Conservation (phyloP, 2,113 vertebrate genomes). For the Bombycilla garrulus region DNA sequence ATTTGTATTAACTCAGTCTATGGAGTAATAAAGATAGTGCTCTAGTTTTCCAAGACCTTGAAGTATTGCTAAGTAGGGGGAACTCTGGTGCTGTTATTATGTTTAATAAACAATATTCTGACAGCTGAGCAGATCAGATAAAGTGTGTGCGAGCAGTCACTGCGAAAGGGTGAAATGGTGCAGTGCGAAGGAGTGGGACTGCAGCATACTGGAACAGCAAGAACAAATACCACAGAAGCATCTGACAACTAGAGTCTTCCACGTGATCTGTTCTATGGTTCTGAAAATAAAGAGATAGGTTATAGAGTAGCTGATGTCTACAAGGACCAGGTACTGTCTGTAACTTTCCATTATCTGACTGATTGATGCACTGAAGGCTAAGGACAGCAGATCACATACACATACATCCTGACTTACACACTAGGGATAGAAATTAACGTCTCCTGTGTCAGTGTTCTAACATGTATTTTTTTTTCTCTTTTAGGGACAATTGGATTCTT, state of each 20-base stretch:
- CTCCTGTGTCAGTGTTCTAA: not conserved
- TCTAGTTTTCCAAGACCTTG: not conserved
- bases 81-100: not conserved
- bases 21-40: not conserved
- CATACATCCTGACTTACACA: not conserved
- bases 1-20: not conserved
- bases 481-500: slow-evolving; percentile 98
- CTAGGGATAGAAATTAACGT: not conserved
- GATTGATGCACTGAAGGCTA: not conserved
- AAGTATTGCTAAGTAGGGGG: not conserved
- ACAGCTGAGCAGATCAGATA: not conserved
- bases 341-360: not conserved
- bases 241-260: not conserved
- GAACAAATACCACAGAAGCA: not conserved
- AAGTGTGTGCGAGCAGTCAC: not conserved
- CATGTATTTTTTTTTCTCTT: not conserved
- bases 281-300: not conserved
- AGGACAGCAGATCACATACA: not conserved
- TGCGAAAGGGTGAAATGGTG: not conserved
- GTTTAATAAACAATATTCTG: not conserved
- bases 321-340: not conserved
- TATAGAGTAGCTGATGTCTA: not conserved
- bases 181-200: not conserved
- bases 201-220: not conserved
- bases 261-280: not conserved